Percentiles rank a stretch among this genome's conserved stretches.
phyloP scores from a whole-genome alignment of 30 jellyfish, hydroid and myxozoan species.

The Aurelia aurita region DNA sequence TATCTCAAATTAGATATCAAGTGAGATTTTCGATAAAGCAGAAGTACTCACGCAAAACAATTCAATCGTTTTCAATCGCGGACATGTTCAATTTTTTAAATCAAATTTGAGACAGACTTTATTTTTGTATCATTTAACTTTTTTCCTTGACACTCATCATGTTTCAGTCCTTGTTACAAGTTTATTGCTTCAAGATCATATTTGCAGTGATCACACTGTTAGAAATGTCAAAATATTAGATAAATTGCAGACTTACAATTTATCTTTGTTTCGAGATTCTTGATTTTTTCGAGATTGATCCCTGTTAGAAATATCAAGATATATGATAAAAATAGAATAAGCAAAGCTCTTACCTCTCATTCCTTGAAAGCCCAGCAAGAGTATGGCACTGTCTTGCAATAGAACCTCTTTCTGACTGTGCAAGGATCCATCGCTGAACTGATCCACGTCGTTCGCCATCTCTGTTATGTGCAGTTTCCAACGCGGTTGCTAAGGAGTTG shows the following conservation, averaged over 20 bases:
- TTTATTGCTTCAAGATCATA: too few species aligned
- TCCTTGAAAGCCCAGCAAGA: constrained; percentile 29
- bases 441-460: constrained; percentile 48
- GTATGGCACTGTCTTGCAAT: constrained; percentile 29
- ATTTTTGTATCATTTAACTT: too few species aligned
- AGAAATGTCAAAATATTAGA: too few species aligned
- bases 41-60: not conserved
- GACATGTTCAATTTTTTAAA: too few species aligned
- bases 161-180: too few species aligned
- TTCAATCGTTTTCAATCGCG: not conserved
- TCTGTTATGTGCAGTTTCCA: constrained; percentile 26
- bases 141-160: too few species aligned
- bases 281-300: not conserved
- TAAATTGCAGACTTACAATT: too few species aligned
- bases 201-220: too few species aligned
- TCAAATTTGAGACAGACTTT: not conserved
- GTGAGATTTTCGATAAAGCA: too few species aligned
- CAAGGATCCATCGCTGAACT: constrained; percentile 45
- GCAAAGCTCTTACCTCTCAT: constrained; percentile 2
- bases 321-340: not conserved
- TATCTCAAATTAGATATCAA: too few species aligned
- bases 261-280: too few species aligned
- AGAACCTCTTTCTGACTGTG: constrained; percentile 50
- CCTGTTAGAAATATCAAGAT: not conserved
- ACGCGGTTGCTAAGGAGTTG: constrained; percentile 40